These are phyloP conservation scores for Scytalopus superciliaris DNA, from an alignment of 2,113 vertebrate genomes.

Conservation along the genomic window DNA sequence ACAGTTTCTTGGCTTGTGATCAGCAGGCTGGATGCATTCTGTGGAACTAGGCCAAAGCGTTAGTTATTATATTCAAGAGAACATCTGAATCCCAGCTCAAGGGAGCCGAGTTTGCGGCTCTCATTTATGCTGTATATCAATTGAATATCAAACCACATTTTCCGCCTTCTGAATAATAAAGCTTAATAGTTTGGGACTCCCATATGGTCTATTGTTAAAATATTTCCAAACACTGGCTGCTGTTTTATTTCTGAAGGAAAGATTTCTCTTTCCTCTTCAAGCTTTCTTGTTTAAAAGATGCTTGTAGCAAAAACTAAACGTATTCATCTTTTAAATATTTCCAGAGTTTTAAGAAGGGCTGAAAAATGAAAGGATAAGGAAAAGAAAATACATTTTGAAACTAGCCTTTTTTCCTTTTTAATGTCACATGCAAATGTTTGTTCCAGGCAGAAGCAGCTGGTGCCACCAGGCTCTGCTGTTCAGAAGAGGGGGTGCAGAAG, in stretches of 20 bases:
- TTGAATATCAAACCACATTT: slow-evolving; percentile 70
- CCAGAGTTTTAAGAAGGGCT: background rate
- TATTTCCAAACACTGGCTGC: slow-evolving; percentile 66
- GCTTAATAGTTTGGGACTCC: slow-evolving; percentile 67
- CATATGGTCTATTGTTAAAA: slow-evolving; percentile 73
- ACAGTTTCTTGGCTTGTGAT: slow-evolving; percentile 55
- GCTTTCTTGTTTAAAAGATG: slow-evolving; percentile 26
- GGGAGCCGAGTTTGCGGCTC: slow-evolving; percentile 55
- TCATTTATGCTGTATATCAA: slow-evolving; percentile 64
- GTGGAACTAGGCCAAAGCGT: slow-evolving; percentile 62
- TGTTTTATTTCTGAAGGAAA: slow-evolving; percentile 41
- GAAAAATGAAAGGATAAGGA: background rate
- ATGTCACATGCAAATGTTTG: slow-evolving; percentile 49
- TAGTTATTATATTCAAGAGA: slow-evolving; percentile 68
- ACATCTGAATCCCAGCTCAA: slow-evolving; percentile 68
- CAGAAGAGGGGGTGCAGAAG: slow-evolving; percentile 52
- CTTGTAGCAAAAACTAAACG: slow-evolving; percentile 5
- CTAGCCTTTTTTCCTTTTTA: background rate
- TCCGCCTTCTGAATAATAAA: slow-evolving; percentile 72
- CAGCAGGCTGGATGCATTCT: slow-evolving; percentile 62
- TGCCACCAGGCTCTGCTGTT: slow-evolving; percentile 59
- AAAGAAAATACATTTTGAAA: slow-evolving; percentile 52
- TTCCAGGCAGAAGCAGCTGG: slow-evolving; percentile 67
- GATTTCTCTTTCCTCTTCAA: slow-evolving; percentile 17
- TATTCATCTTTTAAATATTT: background rate